Base-by-base conservation (phyloP, 2,888 invertebrate species). In the Ectobius pallidus region DNA sequence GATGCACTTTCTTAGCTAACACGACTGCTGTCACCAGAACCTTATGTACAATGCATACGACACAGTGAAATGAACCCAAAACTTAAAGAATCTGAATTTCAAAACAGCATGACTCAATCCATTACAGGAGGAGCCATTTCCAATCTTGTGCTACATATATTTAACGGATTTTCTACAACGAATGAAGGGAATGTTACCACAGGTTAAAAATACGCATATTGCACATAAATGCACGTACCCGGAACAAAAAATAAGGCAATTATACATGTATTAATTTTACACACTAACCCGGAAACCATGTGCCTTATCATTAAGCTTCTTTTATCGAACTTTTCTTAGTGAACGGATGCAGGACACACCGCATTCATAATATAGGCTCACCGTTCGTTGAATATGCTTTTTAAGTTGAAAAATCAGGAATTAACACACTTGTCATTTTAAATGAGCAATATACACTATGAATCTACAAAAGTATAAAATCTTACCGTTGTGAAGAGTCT, bases 401-500 rank as follows among this genome's bases (percentile, higher is more conserved):
- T 39, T 44, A 25, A 20, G 44, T 62, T 46, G 25, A 49, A 32
- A 65, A n/a, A 16, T 44, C 9, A 4, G 27, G 27, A 58, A 44
- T 18, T 68, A 27, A 30, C 16, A 6, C 20, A 42, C 18, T 22
- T 34, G 46, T 74, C 55, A 70, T 34, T 44, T 61, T 58, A 7
- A 44, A 61, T 1, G 61, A 18, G 9, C 20, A 27, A 42, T 62
- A 14, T 25, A 16, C n/a, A 30, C 25, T 18, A 14, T 32, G 3
- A 9, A 42, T 58, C 7, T 58, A 49, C 32, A 63, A 44, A 73
- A 55, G 14, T 55, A 61, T 39, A 18, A 44, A 69, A 69, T 63
- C 87, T 87, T 87, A 87, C 87, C 87, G 85, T 85, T 86, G 83
- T 83, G 83, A 86, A 85, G 85, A 86, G 85, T 86, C 85, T 77